Conservation (phyloP, 2,113 vertebrate genomes). For the Hypocryptadius cinnamomeus region DNA sequence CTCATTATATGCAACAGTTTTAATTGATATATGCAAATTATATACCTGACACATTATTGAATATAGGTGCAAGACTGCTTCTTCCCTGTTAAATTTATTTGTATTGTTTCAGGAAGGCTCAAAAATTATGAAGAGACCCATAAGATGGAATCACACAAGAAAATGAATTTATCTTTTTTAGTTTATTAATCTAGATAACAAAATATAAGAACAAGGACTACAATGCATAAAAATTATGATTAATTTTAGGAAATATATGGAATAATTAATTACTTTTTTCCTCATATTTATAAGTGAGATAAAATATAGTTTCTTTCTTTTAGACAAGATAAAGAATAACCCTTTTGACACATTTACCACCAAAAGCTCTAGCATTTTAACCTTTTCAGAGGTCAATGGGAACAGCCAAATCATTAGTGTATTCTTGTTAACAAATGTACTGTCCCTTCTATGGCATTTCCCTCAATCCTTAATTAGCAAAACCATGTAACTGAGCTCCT, state of each 20-base stretch:
- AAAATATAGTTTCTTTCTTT: background rate
- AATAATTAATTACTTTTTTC: background rate
- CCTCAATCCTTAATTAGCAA: constrained; percentile 55
- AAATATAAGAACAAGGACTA: background rate
- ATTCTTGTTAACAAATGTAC: constrained; percentile 50
- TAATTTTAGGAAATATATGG: background rate
- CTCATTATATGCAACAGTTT: background rate
- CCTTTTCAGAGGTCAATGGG: background rate
- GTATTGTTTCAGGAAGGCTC: background rate
- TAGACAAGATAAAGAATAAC: background rate
- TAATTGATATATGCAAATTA: background rate
- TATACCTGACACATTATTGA: background rate
- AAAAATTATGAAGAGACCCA: background rate
- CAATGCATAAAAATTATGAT: background rate
- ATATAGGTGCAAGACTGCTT: fast-evolving
- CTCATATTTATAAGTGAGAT: background rate
- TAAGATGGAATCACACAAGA: background rate
- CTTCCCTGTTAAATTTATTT: background rate
- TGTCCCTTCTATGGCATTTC: constrained; percentile 34
- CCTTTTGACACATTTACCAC: background rate
- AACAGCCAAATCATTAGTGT: background rate
- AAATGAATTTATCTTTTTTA: background rate
- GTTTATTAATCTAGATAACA: background rate
- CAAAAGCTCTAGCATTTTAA: background rate
- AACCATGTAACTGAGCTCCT: constrained; percentile 17